These are phyloP conservation scores for Cinclus mexicanus DNA, from an alignment of 2,113 vertebrate species.

Conservation along the genomic window DNA sequence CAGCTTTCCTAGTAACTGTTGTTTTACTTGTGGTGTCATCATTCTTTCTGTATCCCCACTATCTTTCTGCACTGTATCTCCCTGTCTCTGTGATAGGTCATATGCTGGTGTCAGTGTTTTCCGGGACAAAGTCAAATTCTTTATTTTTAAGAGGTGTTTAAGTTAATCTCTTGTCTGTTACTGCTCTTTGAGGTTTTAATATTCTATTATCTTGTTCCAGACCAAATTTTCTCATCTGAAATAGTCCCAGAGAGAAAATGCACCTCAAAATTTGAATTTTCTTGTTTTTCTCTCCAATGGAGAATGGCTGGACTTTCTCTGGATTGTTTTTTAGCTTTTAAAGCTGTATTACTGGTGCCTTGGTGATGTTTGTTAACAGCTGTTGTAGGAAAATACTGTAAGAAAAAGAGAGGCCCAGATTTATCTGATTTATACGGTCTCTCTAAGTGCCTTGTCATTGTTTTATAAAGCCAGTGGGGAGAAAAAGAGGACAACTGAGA, in stretches of 20 bases:
- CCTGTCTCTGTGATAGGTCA: not conserved
- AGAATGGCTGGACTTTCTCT: not conserved
- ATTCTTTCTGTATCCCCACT: not conserved
- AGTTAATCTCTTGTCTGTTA: constrained; percentile 10
- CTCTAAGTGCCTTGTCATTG: not conserved
- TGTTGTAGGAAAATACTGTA: not conserved
- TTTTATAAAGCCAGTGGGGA: not conserved
- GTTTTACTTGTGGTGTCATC: constrained; percentile 12
- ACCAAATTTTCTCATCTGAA: not conserved
- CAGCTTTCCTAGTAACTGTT: not conserved
- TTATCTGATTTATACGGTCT: not conserved
- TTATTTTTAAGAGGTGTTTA: constrained; percentile 35
- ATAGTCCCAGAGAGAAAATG: not conserved
- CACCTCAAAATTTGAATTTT: not conserved
- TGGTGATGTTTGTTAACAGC: not conserved
- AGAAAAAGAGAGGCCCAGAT: not conserved
- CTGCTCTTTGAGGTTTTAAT: not conserved
- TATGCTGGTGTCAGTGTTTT: not conserved
- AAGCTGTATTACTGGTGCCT: not conserved
- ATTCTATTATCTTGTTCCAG: not conserved
- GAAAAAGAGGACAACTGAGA: not conserved
- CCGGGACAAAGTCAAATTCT: not conserved
- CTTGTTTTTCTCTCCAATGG: not conserved
- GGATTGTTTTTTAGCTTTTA: not conserved
- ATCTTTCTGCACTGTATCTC: not conserved